A percentile compares a stretch with the other conserved stretches of the same genome.
Evolutionary conservation across 2,797 vertebrate species (phyloP).

Genomic region (Phylloscopus collybita): DNA sequence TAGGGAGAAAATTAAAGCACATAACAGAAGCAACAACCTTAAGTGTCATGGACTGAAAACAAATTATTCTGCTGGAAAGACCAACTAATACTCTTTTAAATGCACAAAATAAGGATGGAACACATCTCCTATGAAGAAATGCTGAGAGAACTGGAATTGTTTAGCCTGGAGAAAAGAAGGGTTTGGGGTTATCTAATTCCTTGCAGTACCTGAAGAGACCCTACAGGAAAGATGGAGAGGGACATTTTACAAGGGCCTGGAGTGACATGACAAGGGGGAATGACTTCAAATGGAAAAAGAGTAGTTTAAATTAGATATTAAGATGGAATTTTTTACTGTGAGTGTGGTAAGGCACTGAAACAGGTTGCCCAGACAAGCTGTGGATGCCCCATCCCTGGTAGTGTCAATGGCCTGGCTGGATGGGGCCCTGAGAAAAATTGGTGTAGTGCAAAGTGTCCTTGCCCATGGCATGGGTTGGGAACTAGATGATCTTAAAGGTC

Average conservation of each 20-base stretch:
- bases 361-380: neutral
- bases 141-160: neutral
- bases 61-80: neutral
- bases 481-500: neutral
- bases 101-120: neutral
- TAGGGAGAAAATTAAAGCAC: neutral
- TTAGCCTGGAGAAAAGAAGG: neutral
- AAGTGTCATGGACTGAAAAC: neutral
- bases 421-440: neutral
- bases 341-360: neutral
- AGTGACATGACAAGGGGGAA: accelerated
- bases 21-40: neutral
- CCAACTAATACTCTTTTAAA: neutral
- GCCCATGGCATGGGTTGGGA: neutral
- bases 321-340: neutral
- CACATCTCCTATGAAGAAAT: neutral
- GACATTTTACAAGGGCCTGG: neutral
- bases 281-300: neutral
- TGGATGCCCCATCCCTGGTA: neutral
- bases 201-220: neutral
- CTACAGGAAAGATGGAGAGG: neutral
- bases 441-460: neutral
- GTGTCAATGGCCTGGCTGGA: neutral
- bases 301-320: neutral
- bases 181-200: neutral